Base-by-base conservation (phyloP, 2,888 invertebrate species). In the Pinctada fucata region DNA sequence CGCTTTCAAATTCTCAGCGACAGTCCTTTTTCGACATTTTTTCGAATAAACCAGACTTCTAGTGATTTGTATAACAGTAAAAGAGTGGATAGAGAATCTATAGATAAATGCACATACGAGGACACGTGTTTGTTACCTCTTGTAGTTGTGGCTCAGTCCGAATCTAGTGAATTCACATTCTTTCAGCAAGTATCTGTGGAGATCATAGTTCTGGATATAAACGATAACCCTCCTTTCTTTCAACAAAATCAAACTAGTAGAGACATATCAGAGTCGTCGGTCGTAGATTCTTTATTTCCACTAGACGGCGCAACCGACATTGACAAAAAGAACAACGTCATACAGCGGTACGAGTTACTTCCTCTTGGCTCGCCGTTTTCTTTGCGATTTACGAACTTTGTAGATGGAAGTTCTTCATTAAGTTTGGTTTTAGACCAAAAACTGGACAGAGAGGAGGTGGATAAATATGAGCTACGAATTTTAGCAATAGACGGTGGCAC, bases 211-310 rank as follows among this genome's bases (percentile, higher is more conserved):
- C 70, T 79, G 45, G 89, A 89, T 78, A 78, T 87, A 52, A 89
- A 89, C 75, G 89, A 89, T 79, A 87, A 88, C 72, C 76, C 83
- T 4, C 89, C 89, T 0, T 72, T 72, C 5, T 89, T 89, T 75
- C 82, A 85, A 2, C 78, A 82, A 47, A 81, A 75, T 16, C 76
- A 79, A 45, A 85, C 86, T 2, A 81, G 58, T 6, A 75, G 84
- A 10, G 76, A 82, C 31, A 83, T 87, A 66, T 82, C 84, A 3
- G 88, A 89, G 75, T 85, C 83, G 45, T 86, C 85, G 4, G 81
- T 80, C 0, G 78, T 79, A 31, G 84, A 84, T 5, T 82, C 85
- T 3, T 78, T 82, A 10, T 78, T 78, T 48, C 80, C 85, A 6
- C 84, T 87, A 58, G 76, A 81, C 45, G 85, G 85, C 13, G 87